phyloP scores from a whole-genome alignment of 2,797 vertebrate genomes.

The Propithecus perrieri region DNA sequence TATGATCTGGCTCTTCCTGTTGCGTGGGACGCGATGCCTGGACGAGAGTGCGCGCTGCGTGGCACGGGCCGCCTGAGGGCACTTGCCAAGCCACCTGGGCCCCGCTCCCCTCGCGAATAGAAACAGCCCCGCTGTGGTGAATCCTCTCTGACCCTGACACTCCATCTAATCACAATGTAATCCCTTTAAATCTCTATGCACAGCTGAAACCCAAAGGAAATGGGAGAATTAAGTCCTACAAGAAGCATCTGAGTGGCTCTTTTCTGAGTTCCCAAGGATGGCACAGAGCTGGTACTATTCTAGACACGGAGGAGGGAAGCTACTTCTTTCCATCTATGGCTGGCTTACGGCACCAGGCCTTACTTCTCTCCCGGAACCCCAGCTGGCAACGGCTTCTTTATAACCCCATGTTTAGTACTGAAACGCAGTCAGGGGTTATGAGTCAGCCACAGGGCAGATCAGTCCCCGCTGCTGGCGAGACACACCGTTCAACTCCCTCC shows the following conservation, averaged over 20 bases:
- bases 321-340: fast-evolving
- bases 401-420: neutral
- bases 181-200: fast-evolving
- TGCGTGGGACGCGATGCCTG: fast-evolving
- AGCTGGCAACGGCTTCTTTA: too few relatives aligned
- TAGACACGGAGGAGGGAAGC: fast-evolving
- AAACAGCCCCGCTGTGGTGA: neutral
- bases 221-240: neutral
- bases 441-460: neutral
- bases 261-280: fast-evolving
- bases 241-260: fast-evolving
- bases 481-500: fast-evolving
- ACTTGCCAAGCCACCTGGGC: neutral
- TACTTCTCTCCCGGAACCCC: neutral
- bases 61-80: fast-evolving
- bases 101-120: neutral
- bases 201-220: neutral
- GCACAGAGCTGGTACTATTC: fast-evolving
- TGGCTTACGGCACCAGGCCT: fast-evolving
- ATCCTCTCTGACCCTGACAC: neutral
- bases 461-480: neutral
- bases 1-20: neutral
- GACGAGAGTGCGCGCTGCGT: neutral
- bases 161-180: neutral
- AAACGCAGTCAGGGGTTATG: fast-evolving